Percentiles rank a stretch among this genome's conserved stretches.
Evolutionary conservation across 1,140 invertebrate species (phyloP).

Genomic region (Conus ventricosus): DNA sequence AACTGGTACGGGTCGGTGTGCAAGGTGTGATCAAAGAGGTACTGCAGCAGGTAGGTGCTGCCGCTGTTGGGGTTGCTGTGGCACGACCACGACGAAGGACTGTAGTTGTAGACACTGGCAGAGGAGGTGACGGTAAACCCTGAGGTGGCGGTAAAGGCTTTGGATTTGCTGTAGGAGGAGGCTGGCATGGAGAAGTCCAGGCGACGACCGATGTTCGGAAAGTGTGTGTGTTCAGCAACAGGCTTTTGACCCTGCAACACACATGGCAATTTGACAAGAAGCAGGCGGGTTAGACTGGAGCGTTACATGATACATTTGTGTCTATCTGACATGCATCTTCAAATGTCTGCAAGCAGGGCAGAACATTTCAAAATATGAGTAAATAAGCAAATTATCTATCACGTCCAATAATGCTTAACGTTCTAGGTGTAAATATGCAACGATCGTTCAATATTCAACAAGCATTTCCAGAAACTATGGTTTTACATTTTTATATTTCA

Average conservation of each 20-base stretch:
- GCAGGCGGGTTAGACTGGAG: too few relatives aligned
- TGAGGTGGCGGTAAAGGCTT: slow-evolving; percentile 35
- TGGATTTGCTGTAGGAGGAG: slow-evolving; percentile 43
- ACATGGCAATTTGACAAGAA: too few relatives aligned
- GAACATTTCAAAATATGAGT: too few relatives aligned
- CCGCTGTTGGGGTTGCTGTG: slow-evolving; percentile 31
- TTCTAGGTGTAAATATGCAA: too few relatives aligned
- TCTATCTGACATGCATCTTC: too few relatives aligned
- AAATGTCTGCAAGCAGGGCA: too few relatives aligned
- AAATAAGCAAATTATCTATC: too few relatives aligned
- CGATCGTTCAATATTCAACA: too few relatives aligned
- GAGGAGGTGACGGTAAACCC: slow-evolving; percentile 50
- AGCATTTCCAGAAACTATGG: too few relatives aligned
- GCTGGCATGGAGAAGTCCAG: slow-evolving; percentile 48
- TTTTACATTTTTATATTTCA: too few relatives aligned
- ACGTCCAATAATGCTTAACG: too few relatives aligned
- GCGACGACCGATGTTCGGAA: slow-evolving; percentile 57
- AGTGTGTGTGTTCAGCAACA: slow-evolving; percentile 52
- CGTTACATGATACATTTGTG: too few relatives aligned
- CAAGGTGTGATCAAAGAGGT: slow-evolving; percentile 65
- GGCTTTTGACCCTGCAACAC: slow-evolving; percentile 33
- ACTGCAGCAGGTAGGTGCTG: slow-evolving; percentile 45
- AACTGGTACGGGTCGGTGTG: slow-evolving; percentile 42
- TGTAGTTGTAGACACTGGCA: slow-evolving; percentile 43
- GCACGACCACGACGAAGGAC: not conserved